These are phyloP conservation scores for Lagorchestes hirsutus DNA, from an alignment of 2,797 vertebrate species.

Conservation along the genomic window DNA sequence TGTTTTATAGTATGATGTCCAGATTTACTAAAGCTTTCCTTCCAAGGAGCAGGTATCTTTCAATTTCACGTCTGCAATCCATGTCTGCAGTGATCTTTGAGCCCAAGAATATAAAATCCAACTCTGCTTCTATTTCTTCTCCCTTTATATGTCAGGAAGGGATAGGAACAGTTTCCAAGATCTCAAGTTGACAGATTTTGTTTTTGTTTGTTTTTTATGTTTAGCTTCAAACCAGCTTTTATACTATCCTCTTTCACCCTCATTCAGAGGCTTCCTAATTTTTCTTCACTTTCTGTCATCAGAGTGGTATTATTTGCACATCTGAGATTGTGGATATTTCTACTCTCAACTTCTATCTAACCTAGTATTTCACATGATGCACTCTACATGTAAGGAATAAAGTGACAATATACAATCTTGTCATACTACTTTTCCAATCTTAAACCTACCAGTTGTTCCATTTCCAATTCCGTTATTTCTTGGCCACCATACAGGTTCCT, in stretches of 20 bases:
- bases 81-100: neutral
- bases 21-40: neutral
- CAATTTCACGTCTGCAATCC: neutral
- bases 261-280: neutral
- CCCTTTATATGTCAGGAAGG: neutral
- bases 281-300: neutral
- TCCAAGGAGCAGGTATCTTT: neutral
- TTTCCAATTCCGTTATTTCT: neutral
- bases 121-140: neutral
- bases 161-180: neutral
- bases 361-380: neutral
- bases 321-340: neutral
- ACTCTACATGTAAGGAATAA: neutral
- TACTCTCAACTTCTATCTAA: neutral
- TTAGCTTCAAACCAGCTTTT: neutral
- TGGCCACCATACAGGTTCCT: neutral
- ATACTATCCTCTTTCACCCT: neutral
- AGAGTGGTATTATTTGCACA: neutral
- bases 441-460: neutral
- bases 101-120: neutral
- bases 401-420: neutral
- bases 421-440: neutral
- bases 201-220: neutral
- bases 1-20: neutral
- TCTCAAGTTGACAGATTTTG: too few relatives aligned